Conservation (phyloP, 30 jellyfish, hydroid and myxozoan genomes). For the Turritopsis dohrnii region DNA sequence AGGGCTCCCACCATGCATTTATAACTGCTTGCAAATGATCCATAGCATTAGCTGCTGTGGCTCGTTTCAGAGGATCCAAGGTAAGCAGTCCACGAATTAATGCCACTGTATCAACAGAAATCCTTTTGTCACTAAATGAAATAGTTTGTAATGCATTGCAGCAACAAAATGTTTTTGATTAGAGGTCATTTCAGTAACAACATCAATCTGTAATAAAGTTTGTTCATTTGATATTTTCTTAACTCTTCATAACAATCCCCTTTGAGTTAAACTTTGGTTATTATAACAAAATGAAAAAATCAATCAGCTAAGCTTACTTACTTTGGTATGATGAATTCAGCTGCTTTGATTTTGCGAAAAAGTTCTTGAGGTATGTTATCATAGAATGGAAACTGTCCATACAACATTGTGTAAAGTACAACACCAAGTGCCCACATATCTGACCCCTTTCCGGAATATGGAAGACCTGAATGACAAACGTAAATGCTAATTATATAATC, state of each 20-base stretch:
- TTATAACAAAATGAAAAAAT: neutral
- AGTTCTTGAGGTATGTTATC: constrained; percentile 88
- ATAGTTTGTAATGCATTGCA: neutral
- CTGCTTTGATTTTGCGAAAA: constrained; percentile 85
- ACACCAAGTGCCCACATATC: constrained; percentile 99
- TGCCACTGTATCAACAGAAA: constrained; percentile 66
- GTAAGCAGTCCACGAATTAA: constrained; percentile 59
- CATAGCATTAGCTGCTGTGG: constrained; percentile 53
- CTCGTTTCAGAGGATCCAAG: constrained; percentile 62
- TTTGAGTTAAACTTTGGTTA: neutral
- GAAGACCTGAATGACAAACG: constrained; percentile 51
- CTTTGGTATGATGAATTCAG: constrained; percentile 83
- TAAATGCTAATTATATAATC: no score
- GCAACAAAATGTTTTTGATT: no score
- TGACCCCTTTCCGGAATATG: constrained; percentile 93
- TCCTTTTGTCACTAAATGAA: constrained; percentile 64
- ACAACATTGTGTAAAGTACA: constrained; percentile 86
- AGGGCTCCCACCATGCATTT: constrained; percentile 57
- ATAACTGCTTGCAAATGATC: constrained; percentile 45
- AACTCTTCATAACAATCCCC: neutral
- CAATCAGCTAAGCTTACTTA: constrained; percentile 15
- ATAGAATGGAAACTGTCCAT: constrained; percentile 93
- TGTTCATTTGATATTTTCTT: neutral
- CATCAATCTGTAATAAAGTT: no score
- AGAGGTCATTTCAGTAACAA: no score